phyloP scores from a whole-genome alignment of 2,888 invertebrate genomes.

The Seira ritae region DNA sequence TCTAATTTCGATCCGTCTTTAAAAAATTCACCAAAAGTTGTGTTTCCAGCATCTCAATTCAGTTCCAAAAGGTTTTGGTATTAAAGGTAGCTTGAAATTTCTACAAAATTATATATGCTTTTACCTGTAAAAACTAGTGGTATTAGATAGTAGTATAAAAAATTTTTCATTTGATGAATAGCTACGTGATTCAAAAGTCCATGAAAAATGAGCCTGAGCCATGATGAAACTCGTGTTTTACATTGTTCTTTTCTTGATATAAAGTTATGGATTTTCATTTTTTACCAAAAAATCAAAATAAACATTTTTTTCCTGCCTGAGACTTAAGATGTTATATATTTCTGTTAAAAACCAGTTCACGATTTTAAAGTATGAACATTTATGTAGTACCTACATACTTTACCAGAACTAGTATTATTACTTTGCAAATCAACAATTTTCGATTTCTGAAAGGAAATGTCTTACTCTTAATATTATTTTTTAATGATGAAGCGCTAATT shows the following conservation, averaged over 20 bases:
- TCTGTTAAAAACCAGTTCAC: too few relatives aligned
- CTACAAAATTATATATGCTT: neutral
- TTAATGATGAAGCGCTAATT: too few relatives aligned
- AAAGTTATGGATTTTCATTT: slow-evolving; percentile 28
- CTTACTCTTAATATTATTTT: too few relatives aligned
- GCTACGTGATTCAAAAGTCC: slow-evolving; percentile 42
- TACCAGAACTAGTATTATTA: too few relatives aligned
- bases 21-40: neutral
- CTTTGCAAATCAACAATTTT: too few relatives aligned
- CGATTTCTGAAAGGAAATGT: too few relatives aligned
- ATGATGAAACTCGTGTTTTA: slow-evolving; percentile 58
- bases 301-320: neutral
- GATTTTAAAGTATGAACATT: too few relatives aligned
- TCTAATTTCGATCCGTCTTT: slow-evolving; percentile 6
- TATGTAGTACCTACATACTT: too few relatives aligned
- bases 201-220: slow-evolving; percentile 63
- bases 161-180: neutral
- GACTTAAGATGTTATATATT: too few relatives aligned
- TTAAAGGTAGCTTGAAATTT: slow-evolving; percentile 1
- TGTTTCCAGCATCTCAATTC: neutral
- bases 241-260: slow-evolving; percentile 61
- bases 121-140: neutral
- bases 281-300: neutral
- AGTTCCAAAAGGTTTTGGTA: neutral
- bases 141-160: neutral